Evolutionary conservation across 2,888 invertebrate species (phyloP).

Genomic region (Nomada ferruginata): DNA sequence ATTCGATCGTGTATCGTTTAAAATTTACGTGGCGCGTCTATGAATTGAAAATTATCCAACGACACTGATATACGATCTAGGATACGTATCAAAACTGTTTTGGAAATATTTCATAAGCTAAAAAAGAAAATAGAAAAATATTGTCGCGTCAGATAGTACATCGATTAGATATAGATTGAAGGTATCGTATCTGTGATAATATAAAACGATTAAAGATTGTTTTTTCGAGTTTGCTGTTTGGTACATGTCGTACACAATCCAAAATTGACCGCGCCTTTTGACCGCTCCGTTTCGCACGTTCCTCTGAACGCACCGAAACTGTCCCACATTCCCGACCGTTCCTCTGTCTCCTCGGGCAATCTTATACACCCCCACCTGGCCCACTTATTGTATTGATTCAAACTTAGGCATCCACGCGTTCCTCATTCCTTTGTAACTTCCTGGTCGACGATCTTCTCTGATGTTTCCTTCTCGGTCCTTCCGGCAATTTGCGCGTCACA

Average conservation of each 20-base stretch:
- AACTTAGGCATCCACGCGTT: conserved; percentile 77
- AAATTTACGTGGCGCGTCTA: not conserved
- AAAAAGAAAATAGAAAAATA: too few relatives aligned
- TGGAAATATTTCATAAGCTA: too few relatives aligned
- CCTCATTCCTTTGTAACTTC: conserved; percentile 69
- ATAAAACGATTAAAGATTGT: not conserved
- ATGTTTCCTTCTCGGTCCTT: conserved; percentile 42
- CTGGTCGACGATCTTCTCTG: conserved; percentile 47
- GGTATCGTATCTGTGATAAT: not conserved
- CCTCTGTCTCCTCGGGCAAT: conserved; percentile 70
- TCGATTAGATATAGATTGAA: not conserved
- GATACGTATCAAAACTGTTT: not conserved
- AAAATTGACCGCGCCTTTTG: conserved; percentile 78
- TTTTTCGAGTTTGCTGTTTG: not conserved
- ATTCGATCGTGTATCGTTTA: conserved; percentile 10
- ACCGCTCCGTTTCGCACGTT: conserved; percentile 73
- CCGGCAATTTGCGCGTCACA: conserved; percentile 33
- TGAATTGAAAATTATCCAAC: conserved; percentile 14
- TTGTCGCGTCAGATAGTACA: not conserved
- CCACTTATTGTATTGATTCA: conserved; percentile 84
- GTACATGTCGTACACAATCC: conserved; percentile 41
- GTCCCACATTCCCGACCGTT: conserved; percentile 67
- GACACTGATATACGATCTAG: not conserved
- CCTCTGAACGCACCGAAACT: conserved; percentile 68
- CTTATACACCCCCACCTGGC: conserved; percentile 80